Base-by-base conservation (phyloP, 2,888 invertebrate genomes). In the Drosophila engyochracea region DNA sequence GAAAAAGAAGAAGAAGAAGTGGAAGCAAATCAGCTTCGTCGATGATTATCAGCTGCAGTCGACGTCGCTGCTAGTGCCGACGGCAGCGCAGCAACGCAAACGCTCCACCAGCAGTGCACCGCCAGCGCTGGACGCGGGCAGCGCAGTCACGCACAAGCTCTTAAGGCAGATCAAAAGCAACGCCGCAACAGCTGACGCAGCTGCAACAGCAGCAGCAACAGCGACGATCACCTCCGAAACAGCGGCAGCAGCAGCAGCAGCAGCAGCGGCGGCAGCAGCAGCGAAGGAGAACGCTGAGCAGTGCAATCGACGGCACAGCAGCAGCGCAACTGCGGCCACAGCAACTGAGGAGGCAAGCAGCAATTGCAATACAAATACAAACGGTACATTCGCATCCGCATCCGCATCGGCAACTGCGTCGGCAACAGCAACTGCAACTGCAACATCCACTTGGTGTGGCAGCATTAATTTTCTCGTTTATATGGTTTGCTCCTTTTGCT, bases 401-500 rank as follows among this genome's bases (percentile, higher is more conserved):
- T 55, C 76, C 12, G 71, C 76, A 25, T 53, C 76, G 3, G 66
- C 79, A 14, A 53, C 77, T 0, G 57, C 74, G 19, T 51, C 74
- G 52, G 65, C 89, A 66, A 69, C 85, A 33, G 71, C 89, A 68
- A 79, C 90, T 41, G 74, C 83, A 61, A 59, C 78, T 57, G 73
- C 82, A 54, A 81, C 92, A 57, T 84, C 91, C 35, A 91, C 92
- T 79, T 92, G 92, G 84, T 87, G 92, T 75, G 82, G 91, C 82
- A 91, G 92, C 82, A 86, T 92, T 66, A 92, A 92, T 57, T 92
- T 92, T 72, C 72, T 92, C 65, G 92, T 92, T 83, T 92, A 92
- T 91, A 92, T 92, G 92, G 92, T 92, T 79, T 92, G 92, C 90
- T 92, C 92, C 80, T 92, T 92, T 62, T 92, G 92, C 76, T 92